These are phyloP conservation scores for Escarpia spicata DNA, from an alignment of 2,888 invertebrate genomes.

Conservation along the genomic window DNA sequence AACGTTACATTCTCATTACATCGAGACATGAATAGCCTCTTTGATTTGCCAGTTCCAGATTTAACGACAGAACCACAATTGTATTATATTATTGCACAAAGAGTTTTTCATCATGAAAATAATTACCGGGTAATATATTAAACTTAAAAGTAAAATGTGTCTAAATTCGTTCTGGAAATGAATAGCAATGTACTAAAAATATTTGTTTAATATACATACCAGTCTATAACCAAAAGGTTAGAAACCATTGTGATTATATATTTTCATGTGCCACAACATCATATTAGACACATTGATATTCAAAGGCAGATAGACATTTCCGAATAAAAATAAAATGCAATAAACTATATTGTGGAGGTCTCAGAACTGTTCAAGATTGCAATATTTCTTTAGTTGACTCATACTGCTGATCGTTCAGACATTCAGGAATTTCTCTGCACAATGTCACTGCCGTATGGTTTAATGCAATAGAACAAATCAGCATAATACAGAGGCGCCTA, in stretches of 20 bases:
- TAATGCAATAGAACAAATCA: neutral
- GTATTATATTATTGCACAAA: neutral
- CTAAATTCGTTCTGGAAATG: neutral
- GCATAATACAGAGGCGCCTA: constrained; percentile 2
- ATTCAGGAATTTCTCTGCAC: constrained; percentile 6
- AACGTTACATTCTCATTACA: neutral
- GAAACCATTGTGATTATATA: neutral
- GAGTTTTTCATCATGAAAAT: too few relatives aligned
- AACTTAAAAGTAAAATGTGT: neutral
- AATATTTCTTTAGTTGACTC: neutral
- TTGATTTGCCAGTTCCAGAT: neutral
- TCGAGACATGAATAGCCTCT: neutral
- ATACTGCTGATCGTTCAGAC: constrained; percentile 10
- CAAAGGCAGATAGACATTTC: neutral
- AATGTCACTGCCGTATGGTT: neutral
- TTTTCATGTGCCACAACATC: too few relatives aligned
- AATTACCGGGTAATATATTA: neutral
- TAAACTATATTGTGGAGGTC: neutral
- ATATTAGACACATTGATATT: neutral
- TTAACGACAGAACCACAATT: neutral
- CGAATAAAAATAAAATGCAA: neutral
- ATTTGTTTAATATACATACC: neutral
- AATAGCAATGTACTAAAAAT: neutral
- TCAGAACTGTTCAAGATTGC: too few relatives aligned
- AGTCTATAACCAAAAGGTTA: neutral